Evolutionary conservation across 2,888 invertebrate genomes (phyloP).

Genomic region (Hofmannophila pseudospretella): DNA sequence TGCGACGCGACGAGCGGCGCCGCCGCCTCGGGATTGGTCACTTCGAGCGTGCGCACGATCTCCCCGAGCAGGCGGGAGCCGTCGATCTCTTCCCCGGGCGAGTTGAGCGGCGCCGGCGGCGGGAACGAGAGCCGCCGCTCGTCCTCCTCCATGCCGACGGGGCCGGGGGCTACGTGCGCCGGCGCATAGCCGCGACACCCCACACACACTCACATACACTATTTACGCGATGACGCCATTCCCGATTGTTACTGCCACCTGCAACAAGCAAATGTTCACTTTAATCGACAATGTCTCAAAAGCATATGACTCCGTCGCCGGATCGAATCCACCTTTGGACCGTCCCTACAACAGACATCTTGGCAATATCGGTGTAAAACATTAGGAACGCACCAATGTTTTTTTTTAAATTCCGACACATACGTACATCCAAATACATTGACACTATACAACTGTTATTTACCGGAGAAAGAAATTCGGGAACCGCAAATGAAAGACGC

Average conservation of each 20-base stretch:
- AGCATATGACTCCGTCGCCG: too few relatives aligned
- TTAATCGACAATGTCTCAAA: neutral
- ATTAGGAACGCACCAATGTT: too few relatives aligned
- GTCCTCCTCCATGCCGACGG: slow-evolving; percentile 69
- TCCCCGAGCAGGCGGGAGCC: slow-evolving; percentile 70
- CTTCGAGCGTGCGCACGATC: slow-evolving; percentile 71
- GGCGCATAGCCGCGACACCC: slow-evolving; percentile 41
- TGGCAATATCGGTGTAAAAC: too few relatives aligned
- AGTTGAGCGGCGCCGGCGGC: slow-evolving; percentile 74
- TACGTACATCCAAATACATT: too few relatives aligned
- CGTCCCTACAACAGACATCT: too few relatives aligned
- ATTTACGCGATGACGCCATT: slow-evolving; percentile 57
- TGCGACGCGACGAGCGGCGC: slow-evolving; percentile 68
- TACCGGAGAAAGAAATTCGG: too few relatives aligned
- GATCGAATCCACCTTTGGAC: too few relatives aligned
- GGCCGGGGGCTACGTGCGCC: slow-evolving; percentile 54
- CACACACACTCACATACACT: slow-evolving; percentile 48
- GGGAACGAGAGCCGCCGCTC: slow-evolving; percentile 74
- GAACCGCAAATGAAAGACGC: too few relatives aligned
- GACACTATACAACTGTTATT: too few relatives aligned
- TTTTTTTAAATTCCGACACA: too few relatives aligned
- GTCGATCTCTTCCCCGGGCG: slow-evolving; percentile 74
- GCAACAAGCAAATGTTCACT: slow-evolving; percentile 25
- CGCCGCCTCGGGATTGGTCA: slow-evolving; percentile 68
- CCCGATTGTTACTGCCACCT: slow-evolving; percentile 60